Evolutionary conservation across 53 echinoderm and acorn worm genomes (phyloP), one percentile per base, ranked within the genome.

Genomic region (Holothuria leucospilota): DNA sequence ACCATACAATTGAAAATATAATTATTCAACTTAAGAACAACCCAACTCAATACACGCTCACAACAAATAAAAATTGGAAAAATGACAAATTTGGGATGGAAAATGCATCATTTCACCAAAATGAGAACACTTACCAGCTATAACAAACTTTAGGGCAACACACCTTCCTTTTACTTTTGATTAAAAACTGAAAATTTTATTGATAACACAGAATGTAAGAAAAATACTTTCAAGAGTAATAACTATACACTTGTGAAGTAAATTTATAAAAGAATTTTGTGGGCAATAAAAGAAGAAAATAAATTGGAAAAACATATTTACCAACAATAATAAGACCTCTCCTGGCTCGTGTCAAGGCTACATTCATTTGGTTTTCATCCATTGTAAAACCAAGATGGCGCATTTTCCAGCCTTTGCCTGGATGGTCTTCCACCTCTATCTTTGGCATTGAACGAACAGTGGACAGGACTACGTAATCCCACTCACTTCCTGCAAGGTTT

Each of bases 281-380:
- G 2, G 46, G 46, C 46, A 46, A 7, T 46, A 5, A 46, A 8
- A 46, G 8, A 56, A 15, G 6, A 15, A 16, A 56, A 56, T 10
- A 25, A 8, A 59, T 29, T 20, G 12, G 12, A 10, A 11, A 56
- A 21, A 3, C 11, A 46, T 20, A 90, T 91, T 86, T 62, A 96
- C 96, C 96, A 21, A 96, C 87, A 49, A 96, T 91, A 78, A 96
- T 90, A 56, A 93, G 88, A n/a, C 96, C 96, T 84, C 85, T 62
- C 62, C 85, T 87, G 73, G 96, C 94, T 28, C 96, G 77, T 15
- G 96, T 92, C 72, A 96, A 49, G 18, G 94, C 94, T 46, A 94
- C 94, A 68, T 95, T 95, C 79, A 92, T 88, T 88, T 96, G 96
- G 86, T 95, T 91, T 39, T 94, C 93, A 51, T 96, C 97, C 65